Base-by-base conservation (phyloP, 2,797 vertebrate species). In the Sparidentex hasta region DNA sequence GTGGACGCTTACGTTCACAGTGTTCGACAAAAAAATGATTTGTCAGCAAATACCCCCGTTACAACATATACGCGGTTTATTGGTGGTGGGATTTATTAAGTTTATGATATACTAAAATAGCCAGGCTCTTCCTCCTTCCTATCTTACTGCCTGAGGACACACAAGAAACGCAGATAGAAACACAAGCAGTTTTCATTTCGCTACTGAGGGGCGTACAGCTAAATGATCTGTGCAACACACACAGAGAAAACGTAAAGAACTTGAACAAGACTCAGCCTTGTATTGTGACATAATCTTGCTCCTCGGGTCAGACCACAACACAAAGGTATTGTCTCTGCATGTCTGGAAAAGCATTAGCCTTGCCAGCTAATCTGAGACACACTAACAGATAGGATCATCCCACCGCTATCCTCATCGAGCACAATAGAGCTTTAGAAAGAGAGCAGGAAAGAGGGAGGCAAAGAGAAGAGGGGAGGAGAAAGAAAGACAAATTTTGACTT, bases 401-500 rank as follows among this genome's bases (percentile, higher is more conserved):
- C 65, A 52, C 43, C 48, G 25, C 80, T 55, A 43, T 85, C 81
- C 67, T 75, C 82, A 9, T 21, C 4, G 21, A 84, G 65, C 61
- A 94, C 87, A 92, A 92, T 65, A 70, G 80, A 72, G 75, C 80
- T 21, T 83, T 44, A 84, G 44, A 46, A 46, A 46, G 44, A 46
- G 78, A 87, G 54, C 73, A 69, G 68, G 54, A 29, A 44, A 50
- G 46, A 52, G 48, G 50, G 48, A 66, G 65, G 47, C 58, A 58
- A 43, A 65, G 65, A 71, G 38, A 63, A n/a, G 68, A n/a, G 43
- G 58, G 66, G 63, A 67, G 61, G 61, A 18, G 18, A 80, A 54
- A 29, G 18, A 65, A 57, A 71, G 61, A 76, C 73, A 84, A 20
- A 70, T 82, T 86, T 74, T 92, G 80, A 92, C 91, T 92, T 91